Evolutionary conservation across 2,797 vertebrate species (phyloP).

Genomic region (Lagocephalus sceleratus): DNA sequence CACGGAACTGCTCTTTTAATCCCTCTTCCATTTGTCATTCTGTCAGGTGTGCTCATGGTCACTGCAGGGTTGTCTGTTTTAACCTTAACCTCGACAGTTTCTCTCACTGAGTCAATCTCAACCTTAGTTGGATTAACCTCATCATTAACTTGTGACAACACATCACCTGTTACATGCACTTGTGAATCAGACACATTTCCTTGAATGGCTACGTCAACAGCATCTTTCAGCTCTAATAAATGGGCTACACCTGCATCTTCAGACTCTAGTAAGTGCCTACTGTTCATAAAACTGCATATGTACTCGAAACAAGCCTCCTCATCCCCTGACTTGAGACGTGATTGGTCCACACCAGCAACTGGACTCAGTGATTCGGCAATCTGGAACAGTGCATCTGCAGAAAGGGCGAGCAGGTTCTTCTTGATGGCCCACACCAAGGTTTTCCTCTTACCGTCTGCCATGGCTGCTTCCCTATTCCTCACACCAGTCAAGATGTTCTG

Average conservation of each 20-base stretch:
- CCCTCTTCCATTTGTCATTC: slow-evolving; percentile 2
- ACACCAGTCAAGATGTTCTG: too few relatives aligned
- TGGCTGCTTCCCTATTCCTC: too few relatives aligned
- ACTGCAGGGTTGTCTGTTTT: background rate
- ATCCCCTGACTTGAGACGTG: slow-evolving; percentile 3
- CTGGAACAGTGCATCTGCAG: slow-evolving; percentile 17
- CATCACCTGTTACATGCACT: background rate
- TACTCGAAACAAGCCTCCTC: slow-evolving; percentile 26
- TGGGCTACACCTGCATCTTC: slow-evolving; percentile 26
- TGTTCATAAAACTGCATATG: slow-evolving; percentile 20
- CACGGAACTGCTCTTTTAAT: slow-evolving; percentile 3
- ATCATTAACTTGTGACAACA: background rate
- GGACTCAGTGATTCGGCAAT: slow-evolving; percentile 10
- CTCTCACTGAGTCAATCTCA: background rate
- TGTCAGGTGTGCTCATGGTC: background rate
- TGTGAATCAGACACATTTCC: background rate
- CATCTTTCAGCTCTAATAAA: slow-evolving; percentile 14
- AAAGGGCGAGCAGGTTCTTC: slow-evolving; percentile 10
- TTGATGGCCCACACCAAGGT: too few relatives aligned
- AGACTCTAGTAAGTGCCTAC: slow-evolving; percentile 16
- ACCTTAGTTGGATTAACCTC: background rate
- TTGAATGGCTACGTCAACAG: background rate
- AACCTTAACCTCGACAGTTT: background rate
- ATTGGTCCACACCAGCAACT: slow-evolving; percentile 1
- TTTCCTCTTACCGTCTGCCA: too few relatives aligned